A percentile compares a stretch with the other conserved stretches of the same genome.
Evolutionary conservation across 1,140 invertebrate genomes (phyloP).

Genomic region (Rhagoletis zephyria): DNA sequence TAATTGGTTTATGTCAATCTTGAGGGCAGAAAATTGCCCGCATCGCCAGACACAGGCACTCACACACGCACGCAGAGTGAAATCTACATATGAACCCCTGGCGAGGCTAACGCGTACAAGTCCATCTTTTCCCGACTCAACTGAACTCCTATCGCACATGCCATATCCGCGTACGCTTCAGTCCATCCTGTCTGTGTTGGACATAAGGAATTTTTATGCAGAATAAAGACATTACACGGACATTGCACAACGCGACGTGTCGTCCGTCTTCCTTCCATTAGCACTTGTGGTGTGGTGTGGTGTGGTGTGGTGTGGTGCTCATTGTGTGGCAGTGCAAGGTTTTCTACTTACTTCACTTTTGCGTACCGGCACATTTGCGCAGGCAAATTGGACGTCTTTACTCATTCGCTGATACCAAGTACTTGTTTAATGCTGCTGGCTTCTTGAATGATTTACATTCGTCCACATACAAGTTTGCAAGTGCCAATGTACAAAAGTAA

Average conservation of each 20-base stretch:
- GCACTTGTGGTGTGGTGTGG: background rate
- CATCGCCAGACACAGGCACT: conserved; percentile 10
- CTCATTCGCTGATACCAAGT: conserved; percentile 11
- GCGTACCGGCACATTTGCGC: background rate
- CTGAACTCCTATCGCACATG: background rate
- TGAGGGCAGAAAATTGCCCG: conserved; percentile 55
- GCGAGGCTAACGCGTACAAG: background rate
- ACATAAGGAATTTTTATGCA: conserved; percentile 39
- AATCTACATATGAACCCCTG: background rate
- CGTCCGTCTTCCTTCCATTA: background rate
- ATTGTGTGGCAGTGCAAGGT: background rate
- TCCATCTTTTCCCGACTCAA: too few relatives aligned
- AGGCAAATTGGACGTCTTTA: conserved; percentile 40
- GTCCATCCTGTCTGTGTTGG: background rate
- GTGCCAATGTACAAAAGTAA: background rate
- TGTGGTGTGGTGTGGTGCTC: background rate
- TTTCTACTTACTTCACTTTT: background rate
- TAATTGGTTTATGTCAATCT: conserved; percentile 74
- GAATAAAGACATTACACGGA: conserved; percentile 51
- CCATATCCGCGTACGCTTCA: background rate
- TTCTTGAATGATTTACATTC: conserved; percentile 51
- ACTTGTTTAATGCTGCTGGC: background rate
- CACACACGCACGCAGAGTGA: background rate
- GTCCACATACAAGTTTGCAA: background rate
- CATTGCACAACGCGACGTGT: background rate